phyloP scores from a whole-genome alignment of 2,797 vertebrate species.

The Avahi laniger region DNA sequence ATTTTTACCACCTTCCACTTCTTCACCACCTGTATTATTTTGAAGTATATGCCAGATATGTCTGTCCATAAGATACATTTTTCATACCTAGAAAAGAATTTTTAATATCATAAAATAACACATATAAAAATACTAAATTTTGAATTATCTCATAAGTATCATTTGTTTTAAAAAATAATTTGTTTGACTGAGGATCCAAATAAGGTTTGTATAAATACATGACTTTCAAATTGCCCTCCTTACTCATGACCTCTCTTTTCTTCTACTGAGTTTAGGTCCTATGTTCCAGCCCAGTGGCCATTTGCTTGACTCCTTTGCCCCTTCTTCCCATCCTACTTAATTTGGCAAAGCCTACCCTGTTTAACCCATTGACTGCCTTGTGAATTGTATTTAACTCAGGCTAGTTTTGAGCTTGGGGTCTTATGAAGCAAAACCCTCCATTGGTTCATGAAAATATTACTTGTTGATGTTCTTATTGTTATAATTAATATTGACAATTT shows the following conservation, averaged over 20 bases:
- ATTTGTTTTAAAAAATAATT: constrained; percentile 7
- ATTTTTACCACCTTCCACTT: not conserved
- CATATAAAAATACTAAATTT: constrained; percentile 30
- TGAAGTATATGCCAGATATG: not conserved
- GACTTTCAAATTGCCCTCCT: not conserved
- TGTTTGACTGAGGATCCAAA: not conserved
- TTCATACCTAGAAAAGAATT: not conserved
- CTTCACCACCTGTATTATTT: not conserved
- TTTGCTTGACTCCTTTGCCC: not conserved
- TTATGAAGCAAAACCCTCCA: too few species aligned
- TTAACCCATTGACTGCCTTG: too few species aligned
- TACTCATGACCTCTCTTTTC: not conserved
- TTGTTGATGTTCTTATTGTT: too few species aligned
- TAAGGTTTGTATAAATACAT: constrained; percentile 6
- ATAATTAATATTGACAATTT: too few species aligned
- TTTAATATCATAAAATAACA: constrained; percentile 3
- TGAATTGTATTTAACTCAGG: too few species aligned
- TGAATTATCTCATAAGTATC: not conserved
- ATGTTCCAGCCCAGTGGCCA: not conserved
- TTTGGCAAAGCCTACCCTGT: not conserved
- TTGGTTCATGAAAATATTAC: too few species aligned
- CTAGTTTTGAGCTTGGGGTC: too few species aligned
- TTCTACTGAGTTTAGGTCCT: not conserved
- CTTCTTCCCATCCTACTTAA: not conserved
- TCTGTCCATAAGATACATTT: not conserved